Conservation (phyloP, 2,113 vertebrate genomes). For the Saguinus imperator region DNA sequence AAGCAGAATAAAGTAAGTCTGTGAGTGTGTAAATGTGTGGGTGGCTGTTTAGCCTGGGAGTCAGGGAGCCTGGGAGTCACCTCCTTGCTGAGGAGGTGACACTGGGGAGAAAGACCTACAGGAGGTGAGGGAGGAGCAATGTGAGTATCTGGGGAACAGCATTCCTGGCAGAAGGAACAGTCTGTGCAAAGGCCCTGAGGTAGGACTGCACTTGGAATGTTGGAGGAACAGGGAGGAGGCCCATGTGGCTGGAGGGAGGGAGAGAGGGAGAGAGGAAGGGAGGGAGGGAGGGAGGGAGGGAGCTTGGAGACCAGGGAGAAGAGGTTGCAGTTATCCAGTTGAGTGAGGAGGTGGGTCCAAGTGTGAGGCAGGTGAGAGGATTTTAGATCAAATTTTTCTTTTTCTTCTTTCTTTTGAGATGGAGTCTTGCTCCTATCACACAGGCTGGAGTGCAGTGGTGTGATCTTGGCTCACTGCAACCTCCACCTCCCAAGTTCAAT, state of each 20-base stretch:
- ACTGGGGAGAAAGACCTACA: not conserved
- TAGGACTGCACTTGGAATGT: rapidly evolving
- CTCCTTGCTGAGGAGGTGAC: not conserved
- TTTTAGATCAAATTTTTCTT: not conserved
- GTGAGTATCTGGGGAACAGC: not conserved
- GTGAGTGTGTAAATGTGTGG: not conserved
- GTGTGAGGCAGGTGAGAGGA: not conserved
- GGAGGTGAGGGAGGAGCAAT: not conserved
- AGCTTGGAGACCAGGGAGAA: not conserved
- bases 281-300: rapidly evolving
- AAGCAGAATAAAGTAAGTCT: not conserved
- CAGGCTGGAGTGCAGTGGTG: not conserved
- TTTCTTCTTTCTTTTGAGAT: not conserved
- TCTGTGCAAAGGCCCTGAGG: not conserved
- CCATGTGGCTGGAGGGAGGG: rapidly evolving
- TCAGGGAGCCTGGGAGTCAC: not conserved
- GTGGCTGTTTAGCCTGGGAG: not conserved
- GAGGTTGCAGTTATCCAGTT: not conserved
- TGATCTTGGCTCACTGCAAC: not conserved
- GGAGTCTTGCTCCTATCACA: not conserved
- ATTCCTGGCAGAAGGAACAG: not conserved
- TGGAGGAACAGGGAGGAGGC: not conserved
- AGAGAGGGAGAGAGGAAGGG: rapidly evolving
- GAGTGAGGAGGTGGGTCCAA: not conserved
- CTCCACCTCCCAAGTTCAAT: not conserved